These are phyloP conservation scores for Limnodromus scolopaceus DNA, from an alignment of 2,797 vertebrate genomes.

Conservation along the genomic window DNA sequence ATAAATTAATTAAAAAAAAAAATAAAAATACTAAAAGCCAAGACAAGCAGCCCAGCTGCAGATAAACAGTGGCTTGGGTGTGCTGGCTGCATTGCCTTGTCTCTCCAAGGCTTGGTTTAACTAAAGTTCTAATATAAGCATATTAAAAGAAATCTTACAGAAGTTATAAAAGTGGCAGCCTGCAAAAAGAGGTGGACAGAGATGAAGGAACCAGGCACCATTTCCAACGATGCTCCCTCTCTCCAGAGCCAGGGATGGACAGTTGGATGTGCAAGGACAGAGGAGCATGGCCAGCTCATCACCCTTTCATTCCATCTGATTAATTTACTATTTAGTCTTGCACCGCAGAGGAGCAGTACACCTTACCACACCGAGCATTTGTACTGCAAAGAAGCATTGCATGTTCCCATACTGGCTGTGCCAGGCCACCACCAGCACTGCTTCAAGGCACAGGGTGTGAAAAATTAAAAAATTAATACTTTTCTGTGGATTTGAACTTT, in stretches of 20 bases:
- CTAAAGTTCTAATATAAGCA: fast-evolving
- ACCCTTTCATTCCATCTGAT: fast-evolving
- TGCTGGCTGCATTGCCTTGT: fast-evolving
- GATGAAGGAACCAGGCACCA: neutral
- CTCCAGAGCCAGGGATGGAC: fast-evolving
- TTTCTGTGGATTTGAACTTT: neutral
- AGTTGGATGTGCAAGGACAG: neutral
- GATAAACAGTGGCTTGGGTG: neutral
- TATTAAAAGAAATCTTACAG: too few species aligned
- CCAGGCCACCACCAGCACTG: neutral
- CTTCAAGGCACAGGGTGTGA: fast-evolving
- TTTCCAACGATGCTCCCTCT: neutral
- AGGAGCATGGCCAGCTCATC: neutral
- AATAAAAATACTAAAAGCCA: neutral
- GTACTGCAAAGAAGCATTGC: too few species aligned
- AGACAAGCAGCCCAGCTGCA: neutral
- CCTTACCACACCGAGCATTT: neutral
- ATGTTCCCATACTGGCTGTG: fast-evolving
- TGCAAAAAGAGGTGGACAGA: neutral
- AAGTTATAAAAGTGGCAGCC: neutral
- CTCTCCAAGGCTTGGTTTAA: neutral
- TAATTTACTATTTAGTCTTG: neutral
- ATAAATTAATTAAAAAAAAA: too few species aligned
- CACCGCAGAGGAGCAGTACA: too few species aligned
- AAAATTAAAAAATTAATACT: too few species aligned